Base-by-base conservation (phyloP, 2,113 vertebrate genomes). In the Brachyistius frenatus region DNA sequence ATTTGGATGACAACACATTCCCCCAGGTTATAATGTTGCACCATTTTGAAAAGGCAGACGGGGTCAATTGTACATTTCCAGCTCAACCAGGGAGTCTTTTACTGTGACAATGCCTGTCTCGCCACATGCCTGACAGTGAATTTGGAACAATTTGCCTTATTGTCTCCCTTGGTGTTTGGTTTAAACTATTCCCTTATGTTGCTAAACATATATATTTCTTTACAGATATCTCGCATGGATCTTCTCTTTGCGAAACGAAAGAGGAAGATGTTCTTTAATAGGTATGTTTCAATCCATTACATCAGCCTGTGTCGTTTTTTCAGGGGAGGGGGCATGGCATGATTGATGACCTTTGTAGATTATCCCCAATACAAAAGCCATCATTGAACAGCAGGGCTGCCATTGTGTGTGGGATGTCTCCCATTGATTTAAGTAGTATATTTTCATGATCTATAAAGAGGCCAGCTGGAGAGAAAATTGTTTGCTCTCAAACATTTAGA, bases 1-100 rank as follows among this genome's bases (percentile, higher is more conserved):
- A 96, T 98, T 97, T 96, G 93, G 95, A 96, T 96, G 96, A 97
- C 96, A 97, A 96, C 95, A 95, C 92, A 90, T 94, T 95, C 95
- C 96, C 96, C 93, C 95, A 94, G 94, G 96, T 97, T 95, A 94
- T 95, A 95, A 96, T 91, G 93, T 91, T 93, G 94, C 91, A 94
- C 95, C 95, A 94, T 94, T 96, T 91, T 91, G 87, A 89, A 91
- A 85, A 93, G 79, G 83, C 92, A 93, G 92, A 85, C 92, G 86
- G 93, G 94, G 94, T 94, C 94, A 94, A 94, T 94, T 93, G 94
- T 93, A 94, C 90, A 92, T 93, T 95, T 93, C 80, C 88, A 83
- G 82, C 93, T 82, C 86, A 91, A 90, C 86, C 88, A 84, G 94
- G 92, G 89, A 86, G 93, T 87, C 81, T 90, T 93, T 93, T 85